Evolutionary conservation across 2,113 vertebrate species (phyloP), one percentile per base, ranked within the genome.

Genomic region (Brachyhypopomus gauderio): DNA sequence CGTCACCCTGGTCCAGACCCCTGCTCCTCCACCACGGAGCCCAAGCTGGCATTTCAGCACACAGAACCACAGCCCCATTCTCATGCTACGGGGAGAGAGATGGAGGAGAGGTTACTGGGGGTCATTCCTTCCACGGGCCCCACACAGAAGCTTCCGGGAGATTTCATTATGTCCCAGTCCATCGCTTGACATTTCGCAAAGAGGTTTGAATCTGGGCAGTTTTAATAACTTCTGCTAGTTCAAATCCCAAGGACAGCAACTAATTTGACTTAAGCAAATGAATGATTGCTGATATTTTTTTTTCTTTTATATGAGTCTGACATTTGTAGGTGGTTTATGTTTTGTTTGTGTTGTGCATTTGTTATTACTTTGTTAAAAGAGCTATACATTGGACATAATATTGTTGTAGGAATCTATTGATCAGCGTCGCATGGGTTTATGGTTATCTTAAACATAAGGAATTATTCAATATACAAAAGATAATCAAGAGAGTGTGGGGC

Each of bases 41-140:
- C 6, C 83, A 87, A 89, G 88, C 83, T 87, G 84, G 84, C 77
- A 83, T 86, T 88, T 84, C 38, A 74, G 81, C 81, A 25, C 7
- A 77, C 86, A 27, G 77, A 81, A 80, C 83, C 80, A 78, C 16
- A 75, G 56, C 19, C 72, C 34, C 69, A 77, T 69, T 63, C 38
- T 58, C 38, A 67, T 52, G 73, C 22, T 27, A 72, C 34, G 52
- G 60, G 38, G 55, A 74, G 38, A 62, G 55, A 74, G 58, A 82
- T 63, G 77, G 34, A 83, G 66, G 64, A 69, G 72, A 60, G 30
- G 84, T 76, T 79, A 79, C 20, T 8, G 48, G 60, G 80, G 77
- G 72, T 80, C 59, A 73, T 74, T 71, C 45, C 34, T 74, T 75
- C 27, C 38, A 27, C n/a, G 63, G n/a, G 72, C 38, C 69, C 36